A percentile compares a stretch with the other conserved stretches of the same genome.
phyloP scores from a whole-genome alignment of 2,888 invertebrate species.

The Limnephilus lunatus region DNA sequence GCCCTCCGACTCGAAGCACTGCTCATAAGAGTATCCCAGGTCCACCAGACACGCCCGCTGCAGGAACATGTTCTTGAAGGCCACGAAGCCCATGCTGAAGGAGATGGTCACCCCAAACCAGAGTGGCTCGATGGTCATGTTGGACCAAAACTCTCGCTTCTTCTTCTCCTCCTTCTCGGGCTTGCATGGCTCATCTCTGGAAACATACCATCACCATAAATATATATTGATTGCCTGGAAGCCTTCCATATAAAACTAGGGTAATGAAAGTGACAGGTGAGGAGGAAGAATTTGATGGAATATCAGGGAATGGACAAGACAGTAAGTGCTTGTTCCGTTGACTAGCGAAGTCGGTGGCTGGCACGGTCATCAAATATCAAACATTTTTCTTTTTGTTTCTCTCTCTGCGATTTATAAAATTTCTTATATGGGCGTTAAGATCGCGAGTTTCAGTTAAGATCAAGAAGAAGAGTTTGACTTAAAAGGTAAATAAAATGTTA shows the following conservation, averaged over 20 bases:
- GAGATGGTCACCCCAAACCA: slow-evolving; percentile 64
- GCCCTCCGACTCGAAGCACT: slow-evolving; percentile 73
- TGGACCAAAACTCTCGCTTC: slow-evolving; percentile 43
- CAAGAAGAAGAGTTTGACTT: too few relatives aligned
- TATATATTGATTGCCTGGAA: background rate
- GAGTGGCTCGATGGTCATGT: slow-evolving; percentile 64
- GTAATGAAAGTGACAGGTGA: too few relatives aligned
- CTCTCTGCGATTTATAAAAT: too few relatives aligned
- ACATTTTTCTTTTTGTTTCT: too few relatives aligned
- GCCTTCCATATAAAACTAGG: background rate
- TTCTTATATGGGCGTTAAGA: too few relatives aligned
- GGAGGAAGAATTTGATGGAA: too few relatives aligned
- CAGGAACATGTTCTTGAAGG: slow-evolving; percentile 81
- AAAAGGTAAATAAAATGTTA: too few relatives aligned
- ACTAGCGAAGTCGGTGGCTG: too few relatives aligned
- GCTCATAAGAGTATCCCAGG: slow-evolving; percentile 78
- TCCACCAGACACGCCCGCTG: slow-evolving; percentile 87
- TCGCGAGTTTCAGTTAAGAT: too few relatives aligned
- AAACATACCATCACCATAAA: background rate
- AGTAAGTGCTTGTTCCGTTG: too few relatives aligned
- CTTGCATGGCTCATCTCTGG: slow-evolving; percentile 27
- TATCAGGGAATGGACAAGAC: too few relatives aligned
- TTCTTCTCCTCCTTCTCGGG: slow-evolving; percentile 35
- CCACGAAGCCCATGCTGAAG: slow-evolving; percentile 59
- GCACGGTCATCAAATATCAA: too few relatives aligned